Evolutionary conservation across 2,888 invertebrate genomes (phyloP).

Genomic region (Melieria omissa): DNA sequence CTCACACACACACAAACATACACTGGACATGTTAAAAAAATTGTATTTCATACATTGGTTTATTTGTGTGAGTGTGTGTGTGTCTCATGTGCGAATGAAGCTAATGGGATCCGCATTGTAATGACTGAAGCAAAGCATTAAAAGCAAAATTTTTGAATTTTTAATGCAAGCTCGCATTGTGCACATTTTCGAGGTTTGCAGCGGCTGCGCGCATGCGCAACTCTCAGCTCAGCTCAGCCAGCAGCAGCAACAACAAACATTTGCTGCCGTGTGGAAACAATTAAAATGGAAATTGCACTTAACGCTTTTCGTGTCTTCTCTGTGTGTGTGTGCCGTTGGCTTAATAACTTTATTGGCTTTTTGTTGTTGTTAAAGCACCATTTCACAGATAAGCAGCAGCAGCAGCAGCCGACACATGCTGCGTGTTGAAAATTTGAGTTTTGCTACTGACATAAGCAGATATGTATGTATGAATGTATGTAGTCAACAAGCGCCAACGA

Average conservation of each 20-base stretch:
- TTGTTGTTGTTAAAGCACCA: no score
- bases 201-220: no score
- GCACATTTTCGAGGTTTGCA: background rate
- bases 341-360: no score
- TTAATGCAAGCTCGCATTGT: background rate
- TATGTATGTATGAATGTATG: no score
- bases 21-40: background rate
- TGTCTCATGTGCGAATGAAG: background rate
- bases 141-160: no score
- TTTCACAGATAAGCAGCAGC: no score
- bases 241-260: background rate
- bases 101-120: background rate
- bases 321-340: no score
- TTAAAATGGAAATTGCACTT: slow-evolving; percentile 1
- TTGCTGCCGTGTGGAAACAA: background rate
- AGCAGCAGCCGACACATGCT: no score
- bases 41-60: background rate
- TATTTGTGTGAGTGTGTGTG: background rate
- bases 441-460: no score
- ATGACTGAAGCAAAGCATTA: background rate
- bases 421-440: no score
- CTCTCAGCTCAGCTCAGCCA: slow-evolving; percentile 2
- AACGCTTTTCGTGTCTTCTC: slow-evolving; percentile 7
- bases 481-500: no score
- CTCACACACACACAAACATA: background rate